A percentile compares a stretch with the other conserved stretches of the same genome.
Conservation (phyloP, 2,797 vertebrate genomes). For the Acipenser ruthenus region DNA sequence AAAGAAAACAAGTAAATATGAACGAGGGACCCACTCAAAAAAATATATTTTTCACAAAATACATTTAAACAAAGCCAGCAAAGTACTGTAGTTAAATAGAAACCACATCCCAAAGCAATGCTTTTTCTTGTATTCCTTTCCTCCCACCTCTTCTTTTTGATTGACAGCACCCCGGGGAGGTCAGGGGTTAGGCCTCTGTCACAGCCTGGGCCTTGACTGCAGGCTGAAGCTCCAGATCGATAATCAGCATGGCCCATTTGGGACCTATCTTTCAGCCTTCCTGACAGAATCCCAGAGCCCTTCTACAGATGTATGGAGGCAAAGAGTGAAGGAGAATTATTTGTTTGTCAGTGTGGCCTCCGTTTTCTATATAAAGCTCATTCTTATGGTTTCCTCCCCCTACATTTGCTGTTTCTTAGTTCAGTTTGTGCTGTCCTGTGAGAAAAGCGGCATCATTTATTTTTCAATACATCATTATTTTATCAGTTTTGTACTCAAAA, state of each 20-base stretch:
- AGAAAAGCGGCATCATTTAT: not conserved
- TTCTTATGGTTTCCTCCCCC: not conserved
- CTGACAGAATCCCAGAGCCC: constrained; percentile 32
- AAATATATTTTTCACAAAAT: too few relatives aligned
- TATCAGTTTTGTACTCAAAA: not conserved
- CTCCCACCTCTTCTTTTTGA: constrained; percentile 30
- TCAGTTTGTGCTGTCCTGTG: not conserved
- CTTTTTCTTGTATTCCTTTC: constrained; percentile 13
- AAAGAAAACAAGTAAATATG: too few relatives aligned
- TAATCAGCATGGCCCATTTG: constrained; percentile 24
- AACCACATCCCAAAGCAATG: too few relatives aligned
- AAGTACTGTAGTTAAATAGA: too few relatives aligned
- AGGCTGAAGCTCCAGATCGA: constrained; percentile 19
- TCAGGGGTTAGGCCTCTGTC: constrained; percentile 12
- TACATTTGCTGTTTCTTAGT: not conserved
- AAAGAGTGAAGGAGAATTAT: constrained; percentile 20
- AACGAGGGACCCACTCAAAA: too few relatives aligned
- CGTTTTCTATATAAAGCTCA: constrained; percentile 12
- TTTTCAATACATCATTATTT: not conserved
- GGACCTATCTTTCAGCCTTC: constrained; percentile 40
- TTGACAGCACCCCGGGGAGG: constrained; percentile 29
- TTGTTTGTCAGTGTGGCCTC: constrained; percentile 24
- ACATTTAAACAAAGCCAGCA: too few relatives aligned
- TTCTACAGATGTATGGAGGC: constrained; percentile 16
- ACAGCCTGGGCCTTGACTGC: constrained; percentile 16